Percentiles rank a stretch among this genome's conserved stretches.
Evolutionary conservation across 2,113 vertebrate species (phyloP).

Genomic region (Turdus rufiventris): DNA sequence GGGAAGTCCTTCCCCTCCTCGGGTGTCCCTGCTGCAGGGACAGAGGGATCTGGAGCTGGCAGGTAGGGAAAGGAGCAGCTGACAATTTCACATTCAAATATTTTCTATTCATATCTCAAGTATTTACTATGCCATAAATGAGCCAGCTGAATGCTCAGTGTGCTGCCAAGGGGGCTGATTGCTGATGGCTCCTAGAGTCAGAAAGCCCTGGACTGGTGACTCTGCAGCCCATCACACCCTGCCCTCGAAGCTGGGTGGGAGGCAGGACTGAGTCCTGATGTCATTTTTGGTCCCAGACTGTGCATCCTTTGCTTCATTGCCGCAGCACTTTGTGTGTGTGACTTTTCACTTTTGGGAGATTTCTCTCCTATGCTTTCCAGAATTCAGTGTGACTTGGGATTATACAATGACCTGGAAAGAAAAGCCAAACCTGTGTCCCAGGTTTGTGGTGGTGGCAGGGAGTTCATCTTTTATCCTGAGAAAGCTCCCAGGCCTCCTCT

Average conservation of each 20-base stretch:
- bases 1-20: not conserved
- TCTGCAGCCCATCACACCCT: not conserved
- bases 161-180: not conserved
- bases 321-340: not conserved
- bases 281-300: not conserved
- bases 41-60: not conserved
- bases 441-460: not conserved
- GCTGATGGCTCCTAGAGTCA: rapidly evolving
- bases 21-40: not conserved
- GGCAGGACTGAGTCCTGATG: not conserved
- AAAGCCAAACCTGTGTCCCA: no score
- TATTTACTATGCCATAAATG: not conserved
- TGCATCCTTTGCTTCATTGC: rapidly evolving
- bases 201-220: not conserved
- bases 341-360: not conserved
- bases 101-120: rapidly evolving
- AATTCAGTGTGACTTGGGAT: not conserved
- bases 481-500: not conserved
- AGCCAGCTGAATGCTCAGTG: not conserved
- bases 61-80: not conserved
- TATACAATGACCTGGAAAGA: not conserved
- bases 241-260: not conserved
- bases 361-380: not conserved
- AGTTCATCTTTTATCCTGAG: not conserved
- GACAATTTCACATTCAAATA: rapidly evolving